Evolutionary conservation across 2,797 vertebrate genomes (phyloP), one percentile per base, ranked within the genome.

Genomic region (Protosalanx chinensis): DNA sequence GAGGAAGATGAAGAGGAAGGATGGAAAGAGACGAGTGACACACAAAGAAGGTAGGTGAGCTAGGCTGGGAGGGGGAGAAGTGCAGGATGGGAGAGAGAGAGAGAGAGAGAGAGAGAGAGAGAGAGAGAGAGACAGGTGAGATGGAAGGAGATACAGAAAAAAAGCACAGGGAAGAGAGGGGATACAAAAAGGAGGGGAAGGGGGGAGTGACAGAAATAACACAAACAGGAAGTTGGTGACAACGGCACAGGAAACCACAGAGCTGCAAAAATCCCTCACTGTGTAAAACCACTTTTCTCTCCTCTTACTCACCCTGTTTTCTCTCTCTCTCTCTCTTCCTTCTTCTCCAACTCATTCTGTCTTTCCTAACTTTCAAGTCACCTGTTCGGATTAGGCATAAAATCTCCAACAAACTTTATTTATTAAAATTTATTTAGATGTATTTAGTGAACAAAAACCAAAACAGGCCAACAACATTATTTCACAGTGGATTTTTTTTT

Each of bases 191-290:
- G 29, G 64, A 33, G 62, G 8, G 53, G 61, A 41, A 63, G 53
- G 46, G 56, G 71, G 81, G 41, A 59, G 57, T 70, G 76, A 81
- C 79, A 79, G 77, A 82, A 82, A 83, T 87, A 76, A 85, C 84
- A 87, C 83, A 88, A 90, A 90, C 90, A 91, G 90, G 90, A 92
- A 88, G 84, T 74, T 85, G 82, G 85, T 84, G 81, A 85, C 80
- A 88, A 88, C 81, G 79, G 74, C 72, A 88, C 82, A 89, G 89
- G 89, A 91, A 93, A 89, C 89, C 89, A 83, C 88, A 87, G 71
- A 62, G 72, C 84, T 88, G 89, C 84, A 80, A 63, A 77, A 69
- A 64, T 51, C 49, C 13, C 59, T 81, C 75, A 76, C 78, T 80
- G 68, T n/a, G 76, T 75, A 84, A 79, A 59, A 64, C 27, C 64